Evolutionary conservation across 1,140 invertebrate genomes (phyloP), one percentile per base, ranked within the genome.

Genomic region (Eurytemora carolleeae): DNA sequence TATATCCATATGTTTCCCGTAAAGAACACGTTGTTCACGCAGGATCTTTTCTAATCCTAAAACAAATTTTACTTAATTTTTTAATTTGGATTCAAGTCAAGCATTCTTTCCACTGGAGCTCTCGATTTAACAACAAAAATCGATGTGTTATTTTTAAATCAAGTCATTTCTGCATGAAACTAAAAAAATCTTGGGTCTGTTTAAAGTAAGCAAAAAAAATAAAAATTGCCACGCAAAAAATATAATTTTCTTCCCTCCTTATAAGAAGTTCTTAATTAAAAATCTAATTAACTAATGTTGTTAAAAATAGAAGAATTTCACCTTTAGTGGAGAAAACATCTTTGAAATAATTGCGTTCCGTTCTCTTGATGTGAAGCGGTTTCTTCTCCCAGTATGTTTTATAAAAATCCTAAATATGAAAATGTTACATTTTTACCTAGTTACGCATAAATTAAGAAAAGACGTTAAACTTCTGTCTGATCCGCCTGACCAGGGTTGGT

Each of bases 1-100:
- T 15, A 96, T 77, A 74, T 97, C 92, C 55, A 97, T 75, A 75
- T 97, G 89, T 69, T 85, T 85, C 0, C 80, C 80, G 71, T 82
- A 96, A 64, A 82, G 76, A 53, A 97, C 72, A 67, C 57, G 59
- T 65, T 77, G 74, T 66, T 73, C 65, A 62, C 83, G 71, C n/a
- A 94, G 71, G 69, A 92, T 82, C 56, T 77, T 70, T 71, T 94
- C 86, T 23, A 94, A 78, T 65, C 80, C 74, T 22, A 76, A 69
- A 26, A 3, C n/a, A n/a, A 21, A 55, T 12, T 53, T 12, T 60
- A 17, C n/a, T 22, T 1, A 64, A 3, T 21, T 25, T 54, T 2
- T n/a, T 23, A n/a, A n/a, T n/a, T n/a, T n/a, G n/a, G n/a, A n/a
- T n/a, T n/a, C n/a, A n/a, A n/a, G n/a, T n/a, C n/a, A n/a, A n/a